A percentile compares a stretch with the other conserved stretches of the same genome.
Conservation (phyloP, 2,888 invertebrate species). For the Euzetes globulus region DNA sequence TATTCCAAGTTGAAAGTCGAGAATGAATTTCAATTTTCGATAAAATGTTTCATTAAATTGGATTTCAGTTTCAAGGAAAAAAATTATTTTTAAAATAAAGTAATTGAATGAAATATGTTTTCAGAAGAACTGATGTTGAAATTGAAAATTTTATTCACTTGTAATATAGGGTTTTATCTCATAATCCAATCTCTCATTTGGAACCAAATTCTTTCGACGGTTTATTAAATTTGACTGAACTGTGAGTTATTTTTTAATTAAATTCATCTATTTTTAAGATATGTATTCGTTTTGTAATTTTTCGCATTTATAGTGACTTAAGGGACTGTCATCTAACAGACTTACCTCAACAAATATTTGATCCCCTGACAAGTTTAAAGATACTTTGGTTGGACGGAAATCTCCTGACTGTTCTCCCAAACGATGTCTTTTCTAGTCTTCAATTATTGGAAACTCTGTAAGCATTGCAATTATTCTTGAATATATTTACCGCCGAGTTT, state of each 20-base stretch:
- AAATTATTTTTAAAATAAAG: not conserved
- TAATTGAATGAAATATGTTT: not conserved
- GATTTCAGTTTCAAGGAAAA: too few relatives aligned
- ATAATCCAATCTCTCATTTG: conserved; percentile 50
- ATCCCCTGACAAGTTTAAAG: conserved; percentile 36
- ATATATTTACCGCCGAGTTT: too few relatives aligned
- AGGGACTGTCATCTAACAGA: conserved; percentile 36
- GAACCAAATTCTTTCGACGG: conserved; percentile 47
- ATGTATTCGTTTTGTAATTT: too few relatives aligned
- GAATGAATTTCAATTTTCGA: not conserved
- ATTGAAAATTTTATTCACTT: too few relatives aligned
- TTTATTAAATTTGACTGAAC: conserved; percentile 48
- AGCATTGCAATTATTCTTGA: conserved; percentile 20
- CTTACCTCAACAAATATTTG: conserved; percentile 37
- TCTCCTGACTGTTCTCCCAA: conserved; percentile 25
- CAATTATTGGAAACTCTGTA: conserved; percentile 38
- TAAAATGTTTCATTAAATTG: too few relatives aligned
- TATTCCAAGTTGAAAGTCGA: too few relatives aligned
- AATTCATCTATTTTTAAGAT: too few relatives aligned
- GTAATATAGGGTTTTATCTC: conserved; percentile 52
- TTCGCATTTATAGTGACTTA: conserved; percentile 34
- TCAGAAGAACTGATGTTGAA: too few relatives aligned
- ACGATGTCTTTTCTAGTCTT: conserved; percentile 37
- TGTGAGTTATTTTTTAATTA: conserved; percentile 48
- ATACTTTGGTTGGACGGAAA: conserved; percentile 39